Percentiles rank a stretch among this genome's conserved stretches.
Conservation (phyloP, 2,113 vertebrate species). For the Cynoglossus semilaevis region DNA sequence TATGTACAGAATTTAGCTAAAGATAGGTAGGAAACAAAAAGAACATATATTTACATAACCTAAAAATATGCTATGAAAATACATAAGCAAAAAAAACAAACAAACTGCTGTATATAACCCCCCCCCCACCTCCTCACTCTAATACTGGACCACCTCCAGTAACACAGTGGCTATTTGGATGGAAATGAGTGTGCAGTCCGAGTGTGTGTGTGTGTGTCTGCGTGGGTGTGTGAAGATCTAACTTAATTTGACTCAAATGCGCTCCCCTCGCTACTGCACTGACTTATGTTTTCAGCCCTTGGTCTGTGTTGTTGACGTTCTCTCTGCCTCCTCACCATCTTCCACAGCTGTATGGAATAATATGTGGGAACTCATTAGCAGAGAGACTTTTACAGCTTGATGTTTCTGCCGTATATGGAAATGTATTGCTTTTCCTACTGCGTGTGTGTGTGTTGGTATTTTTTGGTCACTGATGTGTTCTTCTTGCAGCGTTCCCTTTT, state of each 20-base stretch:
- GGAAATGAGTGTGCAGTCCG: no score
- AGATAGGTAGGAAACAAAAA: no score
- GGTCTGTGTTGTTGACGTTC: constrained; percentile 40
- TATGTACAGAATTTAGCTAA: no score
- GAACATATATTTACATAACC: no score
- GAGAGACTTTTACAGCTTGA: constrained; percentile 30
- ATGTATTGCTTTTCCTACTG: constrained; percentile 16
- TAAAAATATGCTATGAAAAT: no score
- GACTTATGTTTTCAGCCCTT: constrained; percentile 21
- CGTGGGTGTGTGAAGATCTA: constrained; percentile 19
- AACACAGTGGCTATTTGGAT: no score
- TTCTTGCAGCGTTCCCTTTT: background rate
- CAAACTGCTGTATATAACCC: no score
- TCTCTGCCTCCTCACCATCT: constrained; percentile 9
- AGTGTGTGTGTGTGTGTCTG: constrained; percentile 2
- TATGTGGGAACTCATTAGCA: constrained; percentile 37
- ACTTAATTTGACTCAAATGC: constrained; percentile 39
- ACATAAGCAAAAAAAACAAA: no score
- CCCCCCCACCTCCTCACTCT: background rate
- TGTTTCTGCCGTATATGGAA: background rate
- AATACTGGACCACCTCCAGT: constrained; percentile 29
- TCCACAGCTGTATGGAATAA: constrained; percentile 34
- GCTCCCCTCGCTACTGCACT: background rate
- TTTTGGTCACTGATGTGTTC: no score
- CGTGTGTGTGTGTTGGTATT: background rate